Evolutionary conservation across 2,888 invertebrate species (phyloP).

Genomic region (Dioctria linearis): DNA sequence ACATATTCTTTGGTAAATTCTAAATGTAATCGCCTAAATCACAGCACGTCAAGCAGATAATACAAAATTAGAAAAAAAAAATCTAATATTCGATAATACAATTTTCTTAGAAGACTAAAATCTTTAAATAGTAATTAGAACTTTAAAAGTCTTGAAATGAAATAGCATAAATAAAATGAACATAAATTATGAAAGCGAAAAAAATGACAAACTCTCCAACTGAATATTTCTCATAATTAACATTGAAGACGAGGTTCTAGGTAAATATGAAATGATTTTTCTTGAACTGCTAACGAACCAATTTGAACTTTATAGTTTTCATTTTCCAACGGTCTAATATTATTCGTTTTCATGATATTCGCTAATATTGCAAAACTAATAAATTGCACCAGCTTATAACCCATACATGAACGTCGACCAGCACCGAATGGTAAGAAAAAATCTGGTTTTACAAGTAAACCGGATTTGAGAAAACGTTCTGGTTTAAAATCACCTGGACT

Average conservation of each 20-base stretch:
- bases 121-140: too few species aligned
- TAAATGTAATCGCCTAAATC: background rate
- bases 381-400: slow-evolving; percentile 78
- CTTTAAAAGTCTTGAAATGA: too few species aligned
- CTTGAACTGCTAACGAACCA: slow-evolving; percentile 74
- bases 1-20: slow-evolving; percentile 6
- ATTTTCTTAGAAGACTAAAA: too few species aligned
- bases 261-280: slow-evolving; percentile 72
- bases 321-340: slow-evolving; percentile 71
- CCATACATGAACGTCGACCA: slow-evolving; percentile 79
- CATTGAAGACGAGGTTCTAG: slow-evolving; percentile 63
- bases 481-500: slow-evolving; percentile 76
- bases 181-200: too few species aligned
- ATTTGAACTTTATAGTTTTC: slow-evolving; percentile 73
- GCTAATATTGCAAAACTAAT: slow-evolving; percentile 74
- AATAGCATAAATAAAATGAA: too few species aligned
- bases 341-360: slow-evolving; percentile 74
- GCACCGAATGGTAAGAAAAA: slow-evolving; percentile 79
- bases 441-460: slow-evolving; percentile 75
- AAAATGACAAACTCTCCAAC: too few species aligned
- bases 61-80: background rate
- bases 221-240: background rate
- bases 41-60: slow-evolving; percentile 1
- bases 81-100: too few species aligned
- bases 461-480: slow-evolving; percentile 75